Percentiles rank a stretch among this genome's conserved stretches.
phyloP scores from a whole-genome alignment of 2,113 vertebrate genomes.

The Proterorhinus semilunaris region DNA sequence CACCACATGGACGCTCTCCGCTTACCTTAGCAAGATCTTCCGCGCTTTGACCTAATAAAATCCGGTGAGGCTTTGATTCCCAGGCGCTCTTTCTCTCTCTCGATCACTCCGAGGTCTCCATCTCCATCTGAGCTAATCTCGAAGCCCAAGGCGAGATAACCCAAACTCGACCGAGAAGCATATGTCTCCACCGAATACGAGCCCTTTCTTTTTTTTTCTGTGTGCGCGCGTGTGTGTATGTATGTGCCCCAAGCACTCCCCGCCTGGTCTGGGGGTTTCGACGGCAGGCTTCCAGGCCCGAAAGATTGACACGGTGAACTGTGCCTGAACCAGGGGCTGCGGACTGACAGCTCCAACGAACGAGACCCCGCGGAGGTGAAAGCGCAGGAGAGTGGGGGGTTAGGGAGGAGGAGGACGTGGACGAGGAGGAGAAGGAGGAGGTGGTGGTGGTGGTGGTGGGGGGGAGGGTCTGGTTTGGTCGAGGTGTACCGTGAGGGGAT shows the following conservation, averaged over 20 bases:
- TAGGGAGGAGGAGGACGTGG: background rate
- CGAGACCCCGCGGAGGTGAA: slow-evolving; percentile 8
- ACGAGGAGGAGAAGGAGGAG: background rate
- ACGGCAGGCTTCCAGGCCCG: background rate
- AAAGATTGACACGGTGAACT: slow-evolving; percentile 54
- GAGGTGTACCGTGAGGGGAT: slow-evolving; percentile 3
- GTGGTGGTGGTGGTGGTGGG: background rate
- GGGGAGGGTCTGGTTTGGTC: background rate
- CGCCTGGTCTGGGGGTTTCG: background rate
- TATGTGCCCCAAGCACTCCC: background rate
- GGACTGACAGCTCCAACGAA: slow-evolving; percentile 39
- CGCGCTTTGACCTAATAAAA: background rate
- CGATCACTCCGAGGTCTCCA: background rate
- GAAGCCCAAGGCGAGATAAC: slow-evolving; percentile 4
- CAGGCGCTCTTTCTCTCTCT: background rate
- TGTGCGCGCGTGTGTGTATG: background rate
- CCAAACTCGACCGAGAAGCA: slow-evolving; percentile 1
- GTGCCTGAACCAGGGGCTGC: slow-evolving; percentile 45
- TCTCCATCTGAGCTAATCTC: background rate
- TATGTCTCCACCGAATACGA: background rate
- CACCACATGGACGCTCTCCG: slow-evolving; percentile 14
- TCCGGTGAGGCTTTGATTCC: background rate
- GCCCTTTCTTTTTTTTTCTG: background rate
- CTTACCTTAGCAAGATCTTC: slow-evolving; percentile 6
- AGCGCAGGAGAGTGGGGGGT: background rate